phyloP scores from a whole-genome alignment of 2,888 invertebrate genomes.

The Andrena fulva region DNA sequence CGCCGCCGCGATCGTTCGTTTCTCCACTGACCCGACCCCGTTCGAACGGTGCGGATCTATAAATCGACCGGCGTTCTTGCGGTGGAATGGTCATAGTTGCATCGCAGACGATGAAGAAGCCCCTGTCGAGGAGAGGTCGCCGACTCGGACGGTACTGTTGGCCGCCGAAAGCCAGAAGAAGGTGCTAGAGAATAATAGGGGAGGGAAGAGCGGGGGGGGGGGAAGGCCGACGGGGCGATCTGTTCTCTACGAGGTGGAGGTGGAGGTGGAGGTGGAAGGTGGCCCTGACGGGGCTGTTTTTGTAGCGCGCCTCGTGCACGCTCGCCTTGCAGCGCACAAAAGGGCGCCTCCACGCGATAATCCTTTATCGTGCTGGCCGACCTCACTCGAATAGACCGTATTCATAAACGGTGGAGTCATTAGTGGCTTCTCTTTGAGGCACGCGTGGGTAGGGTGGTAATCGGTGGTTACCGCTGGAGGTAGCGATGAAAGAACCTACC shows the following conservation, averaged over 20 bases:
- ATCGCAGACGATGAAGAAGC: background rate
- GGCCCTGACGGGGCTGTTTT: constrained; percentile 66
- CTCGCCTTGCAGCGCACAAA: constrained; percentile 60
- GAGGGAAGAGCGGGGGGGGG: constrained; percentile 18
- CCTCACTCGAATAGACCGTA: constrained; percentile 77
- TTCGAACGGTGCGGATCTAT: constrained; percentile 14
- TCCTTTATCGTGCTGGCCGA: constrained; percentile 73
- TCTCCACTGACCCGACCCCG: constrained; percentile 50
- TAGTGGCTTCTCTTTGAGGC: constrained; percentile 69
- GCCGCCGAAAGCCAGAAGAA: background rate
- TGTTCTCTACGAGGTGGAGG: constrained; percentile 12
- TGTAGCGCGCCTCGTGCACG: constrained; percentile 45
- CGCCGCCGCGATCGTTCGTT: background rate
- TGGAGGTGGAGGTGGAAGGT: constrained; percentile 31
- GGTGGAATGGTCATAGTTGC: background rate
- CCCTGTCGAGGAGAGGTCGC: background rate
- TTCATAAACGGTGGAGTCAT: constrained; percentile 77
- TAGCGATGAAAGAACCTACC: constrained; percentile 31
- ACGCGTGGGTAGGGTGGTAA: constrained; percentile 65
- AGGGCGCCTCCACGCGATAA: constrained; percentile 71
- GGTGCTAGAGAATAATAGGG: constrained; percentile 49
- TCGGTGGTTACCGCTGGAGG: constrained; percentile 56
- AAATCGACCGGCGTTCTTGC: constrained; percentile 18
- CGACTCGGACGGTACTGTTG: constrained; percentile 22
- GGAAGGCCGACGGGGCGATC: constrained; percentile 5